phyloP scores from a whole-genome alignment of 2,888 invertebrate species.

The Helleia helle region DNA sequence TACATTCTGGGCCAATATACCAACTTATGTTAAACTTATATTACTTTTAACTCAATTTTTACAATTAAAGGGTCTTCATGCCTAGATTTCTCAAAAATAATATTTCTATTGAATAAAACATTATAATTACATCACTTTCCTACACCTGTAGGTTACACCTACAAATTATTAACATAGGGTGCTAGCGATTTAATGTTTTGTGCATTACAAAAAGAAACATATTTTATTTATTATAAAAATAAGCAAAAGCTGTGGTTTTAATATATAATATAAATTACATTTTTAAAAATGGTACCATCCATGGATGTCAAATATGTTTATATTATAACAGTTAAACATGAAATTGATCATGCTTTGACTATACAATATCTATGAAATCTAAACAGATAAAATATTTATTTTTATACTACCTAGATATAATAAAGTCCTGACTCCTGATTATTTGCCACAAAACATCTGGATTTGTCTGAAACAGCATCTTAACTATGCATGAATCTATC shows the following conservation, averaged over 20 bases:
- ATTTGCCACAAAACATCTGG: too few species aligned
- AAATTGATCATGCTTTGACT: neutral
- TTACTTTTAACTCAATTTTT: too few species aligned
- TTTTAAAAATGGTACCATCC: neutral
- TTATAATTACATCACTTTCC: neutral
- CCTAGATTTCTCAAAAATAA: neutral
- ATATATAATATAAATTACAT: neutral
- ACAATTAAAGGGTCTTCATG: too few species aligned
- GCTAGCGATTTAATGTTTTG: neutral
- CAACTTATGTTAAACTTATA: neutral
- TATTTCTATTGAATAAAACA: too few species aligned
- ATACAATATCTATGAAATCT: neutral
- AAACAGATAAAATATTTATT: neutral
- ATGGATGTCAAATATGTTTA: neutral
- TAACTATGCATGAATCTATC: too few species aligned
- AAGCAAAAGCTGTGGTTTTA: neutral
- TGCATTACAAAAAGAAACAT: neutral
- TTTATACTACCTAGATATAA: too few species aligned
- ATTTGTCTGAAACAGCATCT: too few species aligned
- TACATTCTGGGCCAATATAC: conserved; percentile 1
- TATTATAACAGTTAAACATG: too few species aligned
- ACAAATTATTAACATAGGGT: neutral
- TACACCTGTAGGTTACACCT: neutral
- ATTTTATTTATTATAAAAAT: neutral
- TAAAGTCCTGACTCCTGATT: too few species aligned